Evolutionary conservation across 2,797 vertebrate genomes (phyloP).

Genomic region (Aerospiza tachiro): DNA sequence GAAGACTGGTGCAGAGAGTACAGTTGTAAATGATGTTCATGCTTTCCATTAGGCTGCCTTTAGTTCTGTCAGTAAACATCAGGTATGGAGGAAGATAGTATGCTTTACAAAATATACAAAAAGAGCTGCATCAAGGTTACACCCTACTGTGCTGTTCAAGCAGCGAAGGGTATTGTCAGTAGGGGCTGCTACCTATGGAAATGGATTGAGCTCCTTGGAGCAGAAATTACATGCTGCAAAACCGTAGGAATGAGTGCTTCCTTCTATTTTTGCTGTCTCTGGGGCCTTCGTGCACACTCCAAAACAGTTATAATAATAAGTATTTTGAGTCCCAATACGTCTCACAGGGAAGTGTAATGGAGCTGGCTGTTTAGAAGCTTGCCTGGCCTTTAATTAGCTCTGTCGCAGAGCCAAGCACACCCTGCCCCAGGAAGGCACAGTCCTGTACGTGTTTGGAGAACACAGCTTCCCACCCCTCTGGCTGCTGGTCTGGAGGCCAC

Average conservation of each 20-base stretch:
- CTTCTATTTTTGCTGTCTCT: neutral
- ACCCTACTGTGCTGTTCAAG: neutral
- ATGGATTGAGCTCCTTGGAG: neutral
- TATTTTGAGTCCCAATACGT: neutral
- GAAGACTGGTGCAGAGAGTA: neutral
- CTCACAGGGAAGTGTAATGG: neutral
- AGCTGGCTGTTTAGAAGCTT: neutral
- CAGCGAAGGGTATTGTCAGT: neutral
- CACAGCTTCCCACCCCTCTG: rapidly evolving
- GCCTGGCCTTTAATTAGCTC: neutral
- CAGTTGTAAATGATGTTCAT: neutral
- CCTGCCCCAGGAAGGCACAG: neutral
- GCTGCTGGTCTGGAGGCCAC: neutral
- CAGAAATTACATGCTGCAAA: neutral
- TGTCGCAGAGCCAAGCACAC: neutral
- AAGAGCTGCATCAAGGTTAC: neutral
- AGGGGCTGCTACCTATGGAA: neutral
- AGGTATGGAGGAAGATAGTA: neutral
- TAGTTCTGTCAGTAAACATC: neutral
- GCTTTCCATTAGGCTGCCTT: neutral
- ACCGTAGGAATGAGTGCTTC: neutral
- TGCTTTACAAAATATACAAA: neutral
- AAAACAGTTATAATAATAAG: neutral
- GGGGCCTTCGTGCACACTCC: neutral
- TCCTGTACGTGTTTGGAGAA: rapidly evolving